phyloP scores from a whole-genome alignment of 2,113 vertebrate genomes.

The Cricetomys ansorgei region DNA sequence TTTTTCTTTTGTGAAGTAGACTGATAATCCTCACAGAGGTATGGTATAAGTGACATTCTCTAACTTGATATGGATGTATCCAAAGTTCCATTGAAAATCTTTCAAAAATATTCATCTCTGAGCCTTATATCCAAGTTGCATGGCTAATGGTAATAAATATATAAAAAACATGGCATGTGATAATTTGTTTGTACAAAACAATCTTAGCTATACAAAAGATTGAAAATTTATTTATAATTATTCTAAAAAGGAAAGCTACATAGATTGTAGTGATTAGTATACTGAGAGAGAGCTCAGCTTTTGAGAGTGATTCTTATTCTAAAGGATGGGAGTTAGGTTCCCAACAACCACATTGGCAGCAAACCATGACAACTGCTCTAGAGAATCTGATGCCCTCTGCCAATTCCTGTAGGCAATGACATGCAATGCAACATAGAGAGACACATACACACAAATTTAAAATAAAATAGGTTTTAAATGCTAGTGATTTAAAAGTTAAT shows the following conservation, averaged over 20 bases:
- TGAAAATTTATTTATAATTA: background rate
- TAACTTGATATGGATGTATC: background rate
- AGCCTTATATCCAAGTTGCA: background rate
- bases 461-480: background rate
- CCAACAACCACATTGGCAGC: background rate
- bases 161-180: background rate
- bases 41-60: background rate
- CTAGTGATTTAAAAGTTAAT: background rate
- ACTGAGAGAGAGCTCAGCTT: background rate
- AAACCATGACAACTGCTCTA: background rate
- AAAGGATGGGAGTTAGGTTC: background rate
- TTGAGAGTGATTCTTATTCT: background rate
- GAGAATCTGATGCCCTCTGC: too few relatives aligned
- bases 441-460: background rate
- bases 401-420: background rate
- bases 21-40: background rate
- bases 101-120: background rate
- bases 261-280: background rate
- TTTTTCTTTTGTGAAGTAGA: background rate
- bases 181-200: background rate
- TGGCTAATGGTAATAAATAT: background rate
- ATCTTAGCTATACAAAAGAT: background rate
- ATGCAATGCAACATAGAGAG: background rate
- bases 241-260: background rate
- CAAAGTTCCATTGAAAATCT: background rate